Evolutionary conservation across 2,888 invertebrate species (phyloP).

Genomic region (Scaptomyza parva): DNA sequence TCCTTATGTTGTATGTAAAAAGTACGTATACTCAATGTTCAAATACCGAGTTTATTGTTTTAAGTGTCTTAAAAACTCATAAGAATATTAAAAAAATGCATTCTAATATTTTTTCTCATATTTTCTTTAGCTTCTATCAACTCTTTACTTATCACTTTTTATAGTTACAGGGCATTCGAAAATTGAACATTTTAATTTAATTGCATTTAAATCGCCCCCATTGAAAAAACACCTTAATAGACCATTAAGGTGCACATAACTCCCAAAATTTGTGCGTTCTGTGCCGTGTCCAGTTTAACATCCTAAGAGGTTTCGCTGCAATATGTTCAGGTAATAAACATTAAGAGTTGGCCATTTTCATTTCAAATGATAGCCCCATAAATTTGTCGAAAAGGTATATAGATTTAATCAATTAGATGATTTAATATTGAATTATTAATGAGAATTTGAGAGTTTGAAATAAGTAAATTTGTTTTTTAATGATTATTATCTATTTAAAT

Average conservation of each 20-base stretch:
- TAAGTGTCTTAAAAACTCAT: too few species aligned
- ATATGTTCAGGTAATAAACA: conserved; percentile 68
- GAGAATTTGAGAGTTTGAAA: conserved; percentile 1
- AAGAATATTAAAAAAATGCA: too few species aligned
- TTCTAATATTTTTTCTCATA: too few species aligned
- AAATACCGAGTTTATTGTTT: too few species aligned
- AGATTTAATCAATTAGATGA: conserved; percentile 62
- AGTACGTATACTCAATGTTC: too few species aligned
- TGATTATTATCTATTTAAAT: neutral
- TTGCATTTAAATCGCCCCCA: conserved; percentile 76
- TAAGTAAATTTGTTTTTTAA: neutral
- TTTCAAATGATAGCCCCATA: conserved; percentile 52
- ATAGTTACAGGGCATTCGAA: conserved; percentile 13
- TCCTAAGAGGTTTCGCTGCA: conserved; percentile 54
- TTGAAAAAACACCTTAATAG: conserved; percentile 69
- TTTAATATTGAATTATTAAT: conserved; percentile 44
- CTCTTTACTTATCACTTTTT: neutral
- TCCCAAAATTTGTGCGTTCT: neutral
- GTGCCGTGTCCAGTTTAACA: neutral
- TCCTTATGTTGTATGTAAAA: too few species aligned
- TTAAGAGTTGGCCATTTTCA: conserved; percentile 51
- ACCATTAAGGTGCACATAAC: conserved; percentile 56
- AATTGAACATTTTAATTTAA: conserved; percentile 62
- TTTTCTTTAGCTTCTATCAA: neutral
- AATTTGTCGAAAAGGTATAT: conserved; percentile 43